Evolutionary conservation across 2,797 vertebrate species (phyloP).

Genomic region (Falco biarmicus): DNA sequence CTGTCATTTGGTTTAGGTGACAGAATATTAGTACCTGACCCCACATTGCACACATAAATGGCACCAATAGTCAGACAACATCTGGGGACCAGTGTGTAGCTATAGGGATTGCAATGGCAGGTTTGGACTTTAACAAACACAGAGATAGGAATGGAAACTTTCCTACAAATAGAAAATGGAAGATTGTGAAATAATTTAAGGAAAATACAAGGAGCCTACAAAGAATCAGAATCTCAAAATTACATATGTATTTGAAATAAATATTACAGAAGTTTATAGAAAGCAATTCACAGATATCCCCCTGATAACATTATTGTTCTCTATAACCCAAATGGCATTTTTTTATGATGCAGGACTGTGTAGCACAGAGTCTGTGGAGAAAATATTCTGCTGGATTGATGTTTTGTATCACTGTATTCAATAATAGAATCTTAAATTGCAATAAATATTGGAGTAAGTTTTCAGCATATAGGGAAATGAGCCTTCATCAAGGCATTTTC

Average conservation of each 20-base stretch:
- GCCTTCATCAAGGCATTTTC: neutral
- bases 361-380: neutral
- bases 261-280: neutral
- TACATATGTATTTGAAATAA: neutral
- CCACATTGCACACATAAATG: conserved; percentile 49
- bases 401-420: neutral
- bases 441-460: conserved; percentile 5
- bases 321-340: neutral
- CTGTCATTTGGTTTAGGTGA: conserved; percentile 17
- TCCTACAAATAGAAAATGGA: neutral
- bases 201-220: neutral
- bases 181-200: neutral
- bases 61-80: neutral
- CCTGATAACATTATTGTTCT: neutral
- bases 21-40: neutral
- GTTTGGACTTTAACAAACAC: neutral
- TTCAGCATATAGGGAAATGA: neutral
- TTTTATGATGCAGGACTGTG: neutral
- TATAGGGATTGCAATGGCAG: neutral
- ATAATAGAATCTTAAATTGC: neutral
- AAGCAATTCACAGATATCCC: neutral
- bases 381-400: neutral
- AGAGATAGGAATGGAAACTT: neutral
- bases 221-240: neutral
- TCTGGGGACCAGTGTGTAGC: neutral